phyloP scores from a whole-genome alignment of 2,888 invertebrate species.

The Alcis repandata region DNA sequence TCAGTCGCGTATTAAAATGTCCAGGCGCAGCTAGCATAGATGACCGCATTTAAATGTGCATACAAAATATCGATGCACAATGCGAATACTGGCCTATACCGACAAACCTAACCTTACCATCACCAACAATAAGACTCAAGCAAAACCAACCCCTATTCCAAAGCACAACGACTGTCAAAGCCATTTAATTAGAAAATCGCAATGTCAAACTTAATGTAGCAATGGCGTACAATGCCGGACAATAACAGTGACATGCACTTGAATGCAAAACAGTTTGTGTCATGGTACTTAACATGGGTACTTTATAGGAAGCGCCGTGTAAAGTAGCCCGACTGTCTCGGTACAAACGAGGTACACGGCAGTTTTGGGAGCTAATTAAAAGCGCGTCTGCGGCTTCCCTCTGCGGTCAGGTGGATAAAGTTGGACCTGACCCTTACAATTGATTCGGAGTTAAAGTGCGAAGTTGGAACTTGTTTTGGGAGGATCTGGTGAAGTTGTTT shows the following conservation, averaged over 20 bases:
- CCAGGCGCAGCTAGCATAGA: constrained; percentile 67
- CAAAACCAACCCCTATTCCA: constrained; percentile 50
- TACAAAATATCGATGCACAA: constrained; percentile 83
- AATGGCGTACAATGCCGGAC: constrained; percentile 70
- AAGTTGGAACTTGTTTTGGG: constrained; percentile 24
- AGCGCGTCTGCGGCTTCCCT: constrained; percentile 28
- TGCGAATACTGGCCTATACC: constrained; percentile 72
- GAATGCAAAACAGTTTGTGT: constrained; percentile 82
- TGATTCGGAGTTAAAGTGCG: constrained; percentile 17
- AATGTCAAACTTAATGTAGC: constrained; percentile 31
- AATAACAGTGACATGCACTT: constrained; percentile 80
- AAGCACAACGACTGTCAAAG: constrained; percentile 35
- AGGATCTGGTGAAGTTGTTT: constrained; percentile 12
- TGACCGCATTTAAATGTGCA: constrained; percentile 85
- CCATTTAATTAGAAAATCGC: constrained; percentile 33
- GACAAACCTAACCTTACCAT: constrained; percentile 52
- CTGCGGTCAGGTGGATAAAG: constrained; percentile 32
- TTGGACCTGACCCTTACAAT: constrained; percentile 32
- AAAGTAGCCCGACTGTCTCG: constrained; percentile 52
- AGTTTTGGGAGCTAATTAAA: constrained; percentile 47
- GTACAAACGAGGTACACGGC: constrained; percentile 43
- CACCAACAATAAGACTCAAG: constrained; percentile 35
- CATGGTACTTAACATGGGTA: constrained; percentile 55
- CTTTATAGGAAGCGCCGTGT: constrained; percentile 69
- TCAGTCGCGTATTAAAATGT: constrained; percentile 70